These are phyloP conservation scores for Blastobasis adustella DNA, from an alignment of 2,888 invertebrate species.

Conservation along the genomic window DNA sequence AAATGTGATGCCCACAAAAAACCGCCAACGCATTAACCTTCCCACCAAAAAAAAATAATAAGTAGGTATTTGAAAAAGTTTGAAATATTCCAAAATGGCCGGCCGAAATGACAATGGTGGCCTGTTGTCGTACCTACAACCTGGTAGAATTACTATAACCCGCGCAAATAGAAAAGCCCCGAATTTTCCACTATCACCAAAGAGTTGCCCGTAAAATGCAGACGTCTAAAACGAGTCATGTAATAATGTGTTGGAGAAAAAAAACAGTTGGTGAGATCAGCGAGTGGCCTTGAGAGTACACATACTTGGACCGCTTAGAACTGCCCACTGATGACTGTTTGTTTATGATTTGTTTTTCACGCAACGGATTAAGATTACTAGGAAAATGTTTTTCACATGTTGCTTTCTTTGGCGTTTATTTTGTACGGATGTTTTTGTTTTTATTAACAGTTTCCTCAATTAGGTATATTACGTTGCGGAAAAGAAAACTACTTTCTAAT, in stretches of 20 bases:
- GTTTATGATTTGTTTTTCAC: conserved; percentile 13
- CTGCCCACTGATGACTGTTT: conserved; percentile 43
- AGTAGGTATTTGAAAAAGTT: conserved; percentile 32
- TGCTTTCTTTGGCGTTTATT: too few species aligned
- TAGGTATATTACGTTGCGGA: too few species aligned
- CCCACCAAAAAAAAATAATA: conserved; percentile 29
- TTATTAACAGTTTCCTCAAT: too few species aligned
- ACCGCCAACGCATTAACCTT: conserved; percentile 22
- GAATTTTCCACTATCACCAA: conserved; percentile 22
- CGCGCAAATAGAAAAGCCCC: conserved; percentile 19
- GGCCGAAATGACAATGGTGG: conserved; percentile 32
- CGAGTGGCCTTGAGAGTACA: conserved; percentile 43
- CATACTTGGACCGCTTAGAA: conserved; percentile 27
- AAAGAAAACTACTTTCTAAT: too few species aligned
- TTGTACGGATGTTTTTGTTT: too few species aligned
- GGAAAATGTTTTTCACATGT: too few species aligned
- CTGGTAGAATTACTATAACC: conserved; percentile 28
- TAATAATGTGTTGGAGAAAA: conserved; percentile 43
- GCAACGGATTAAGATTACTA: too few species aligned
- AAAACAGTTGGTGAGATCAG: conserved; percentile 64
- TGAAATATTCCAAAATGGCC: conserved; percentile 50
- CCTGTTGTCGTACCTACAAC: conserved; percentile 21
- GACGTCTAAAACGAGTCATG: conserved; percentile 35
- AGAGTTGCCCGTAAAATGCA: conserved; percentile 20
- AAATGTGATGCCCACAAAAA: conserved; percentile 51